phyloP scores from a whole-genome alignment of 1,140 invertebrate species.

The Akabosia matsudoensis region DNA sequence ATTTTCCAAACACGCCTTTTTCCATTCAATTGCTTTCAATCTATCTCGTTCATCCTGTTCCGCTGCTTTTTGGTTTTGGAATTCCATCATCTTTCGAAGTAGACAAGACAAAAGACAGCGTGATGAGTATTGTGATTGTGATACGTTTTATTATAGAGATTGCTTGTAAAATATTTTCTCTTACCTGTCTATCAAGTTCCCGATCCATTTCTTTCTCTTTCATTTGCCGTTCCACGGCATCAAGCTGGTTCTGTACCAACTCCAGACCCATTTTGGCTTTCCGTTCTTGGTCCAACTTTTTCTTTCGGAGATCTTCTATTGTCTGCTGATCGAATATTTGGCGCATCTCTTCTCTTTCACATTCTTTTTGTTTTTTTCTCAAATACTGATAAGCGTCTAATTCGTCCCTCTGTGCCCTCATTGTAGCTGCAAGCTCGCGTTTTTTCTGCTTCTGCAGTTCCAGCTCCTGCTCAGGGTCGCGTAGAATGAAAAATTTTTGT shows the following conservation, averaged over 20 bases:
- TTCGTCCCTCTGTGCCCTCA: constrained; percentile 34
- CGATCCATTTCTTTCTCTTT: constrained; percentile 35
- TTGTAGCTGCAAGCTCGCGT: constrained; percentile 18
- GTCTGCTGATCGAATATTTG: constrained; percentile 38
- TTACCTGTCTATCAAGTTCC: constrained; percentile 36
- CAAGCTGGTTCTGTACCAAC: constrained; percentile 39
- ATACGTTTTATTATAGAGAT: not conserved
- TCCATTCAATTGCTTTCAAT: constrained; percentile 13
- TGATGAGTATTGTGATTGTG: too few relatives aligned
- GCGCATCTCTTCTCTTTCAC: constrained; percentile 33
- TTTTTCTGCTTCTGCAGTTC: constrained; percentile 30
- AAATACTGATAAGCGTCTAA: constrained; percentile 40
- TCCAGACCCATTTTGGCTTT: constrained; percentile 38
- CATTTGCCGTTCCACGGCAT: constrained; percentile 27
- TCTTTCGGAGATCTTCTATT: constrained; percentile 33
- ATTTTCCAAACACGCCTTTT: too few relatives aligned
- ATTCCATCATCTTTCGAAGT: constrained; percentile 43
- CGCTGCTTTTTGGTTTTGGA: constrained; percentile 34
- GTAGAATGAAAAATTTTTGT: constrained; percentile 23
- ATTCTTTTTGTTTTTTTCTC: constrained; percentile 31
- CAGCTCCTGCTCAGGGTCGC: constrained; percentile 32
- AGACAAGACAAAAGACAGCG: too few relatives aligned
- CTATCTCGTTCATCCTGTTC: constrained; percentile 34
- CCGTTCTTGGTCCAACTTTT: constrained; percentile 19
- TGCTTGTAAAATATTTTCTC: not conserved